Base-by-base conservation (phyloP, 2,113 vertebrate genomes). In the Esox niger region DNA sequence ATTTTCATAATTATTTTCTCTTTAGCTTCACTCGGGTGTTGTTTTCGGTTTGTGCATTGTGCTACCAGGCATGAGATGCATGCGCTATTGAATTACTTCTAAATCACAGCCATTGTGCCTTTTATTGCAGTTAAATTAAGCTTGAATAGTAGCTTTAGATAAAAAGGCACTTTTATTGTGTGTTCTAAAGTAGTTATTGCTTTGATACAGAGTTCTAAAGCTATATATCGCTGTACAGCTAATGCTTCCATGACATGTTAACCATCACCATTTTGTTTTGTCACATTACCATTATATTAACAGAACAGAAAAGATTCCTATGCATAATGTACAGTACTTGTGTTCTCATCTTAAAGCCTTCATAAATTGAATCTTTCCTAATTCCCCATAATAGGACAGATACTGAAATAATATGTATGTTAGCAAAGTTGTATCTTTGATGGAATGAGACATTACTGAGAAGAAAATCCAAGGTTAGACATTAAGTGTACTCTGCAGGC, bases 71-170 rank as follows among this genome's bases (percentile, higher is more conserved):
- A 86, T 88, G 86, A 79, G 70, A 79, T 86, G 87, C 87, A 88
- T 87, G 90, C 69, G 74, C 83, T 80, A 75, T 87, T 84, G 77
- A 86, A 76, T 86, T 79, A 73, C 70, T 83, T 70, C 69, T 80
- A 77, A 74, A 87, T 76, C 84, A 68, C 78, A 77, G 64, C 79
- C 80, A 78, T 80, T 57, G 81, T 91, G 87, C 87, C 86, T 89
- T 89, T 85, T 66, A 73, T 75, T 62, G 30, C 35, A 47, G 63
- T 80, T 64, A 46, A 79, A 72, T 77, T 76, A 74, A 76, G 55
- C 75, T 59, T 73, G 58, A 66, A 65, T 75, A 58, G 61, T 73
- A 60, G 68, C 77, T 73, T 70, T n/a, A n/a, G n/a, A n/a, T n/a
- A n/a, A n/a, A n/a, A n/a, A n/a, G n/a, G n/a, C n/a, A n/a, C n/a